Evolutionary conservation across 2,113 vertebrate genomes (phyloP).

Genomic region (Phodopus roborovskii): DNA sequence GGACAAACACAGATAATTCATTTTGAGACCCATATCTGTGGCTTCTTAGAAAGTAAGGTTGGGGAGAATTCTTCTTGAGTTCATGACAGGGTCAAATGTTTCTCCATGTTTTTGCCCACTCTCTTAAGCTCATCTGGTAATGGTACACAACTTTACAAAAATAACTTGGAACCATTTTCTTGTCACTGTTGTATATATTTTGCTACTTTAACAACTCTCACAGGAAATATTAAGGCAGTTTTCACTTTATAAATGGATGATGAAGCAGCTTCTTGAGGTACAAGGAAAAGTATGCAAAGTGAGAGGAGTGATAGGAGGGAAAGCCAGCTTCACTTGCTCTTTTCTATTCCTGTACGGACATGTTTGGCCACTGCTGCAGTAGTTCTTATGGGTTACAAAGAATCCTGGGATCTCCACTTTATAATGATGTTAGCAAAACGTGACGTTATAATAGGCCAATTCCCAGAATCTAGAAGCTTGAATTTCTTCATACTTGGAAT

Average conservation of each 20-base stretch:
- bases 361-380: too few relatives aligned
- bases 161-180: background rate
- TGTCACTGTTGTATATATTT: background rate
- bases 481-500: background rate
- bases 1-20: background rate
- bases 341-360: accelerated
- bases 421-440: background rate
- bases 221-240: background rate
- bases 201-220: background rate
- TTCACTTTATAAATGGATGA: background rate
- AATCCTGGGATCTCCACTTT: background rate
- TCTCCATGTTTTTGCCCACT: background rate
- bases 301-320: background rate
- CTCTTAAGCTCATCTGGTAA: background rate
- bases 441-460: background rate
- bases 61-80: background rate
- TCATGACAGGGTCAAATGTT: background rate
- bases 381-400: background rate
- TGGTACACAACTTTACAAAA: background rate
- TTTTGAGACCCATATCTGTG: background rate
- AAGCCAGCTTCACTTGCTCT: background rate
- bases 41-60: background rate
- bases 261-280: background rate
- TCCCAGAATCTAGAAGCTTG: background rate
- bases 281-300: background rate